Conservation (phyloP, 2,797 vertebrate species). For the Toxotes lorentzi region DNA sequence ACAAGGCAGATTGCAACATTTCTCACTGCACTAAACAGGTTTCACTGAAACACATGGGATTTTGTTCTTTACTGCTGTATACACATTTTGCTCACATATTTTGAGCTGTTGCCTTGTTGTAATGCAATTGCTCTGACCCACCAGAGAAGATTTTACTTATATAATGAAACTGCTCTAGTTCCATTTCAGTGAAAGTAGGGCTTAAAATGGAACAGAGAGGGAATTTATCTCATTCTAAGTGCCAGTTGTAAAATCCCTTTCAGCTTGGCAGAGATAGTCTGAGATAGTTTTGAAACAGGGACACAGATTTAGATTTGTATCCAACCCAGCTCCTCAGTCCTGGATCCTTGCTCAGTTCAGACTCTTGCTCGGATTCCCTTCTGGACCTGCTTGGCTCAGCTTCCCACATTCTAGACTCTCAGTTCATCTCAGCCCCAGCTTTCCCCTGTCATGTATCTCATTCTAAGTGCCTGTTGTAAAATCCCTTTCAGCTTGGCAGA, state of each 20-base stretch:
- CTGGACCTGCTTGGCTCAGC: no score
- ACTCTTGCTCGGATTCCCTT: no score
- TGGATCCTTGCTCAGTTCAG: no score
- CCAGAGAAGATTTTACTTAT: neutral
- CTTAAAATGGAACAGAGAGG: slow-evolving; percentile 13
- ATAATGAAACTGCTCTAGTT: neutral
- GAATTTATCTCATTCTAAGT: slow-evolving; percentile 39
- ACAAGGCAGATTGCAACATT: neutral
- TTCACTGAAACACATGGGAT: neutral
- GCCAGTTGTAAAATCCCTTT: slow-evolving; percentile 11
- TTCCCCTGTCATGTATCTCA: no score
- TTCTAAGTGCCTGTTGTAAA: slow-evolving; percentile 15
- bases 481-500: slow-evolving; percentile 9
- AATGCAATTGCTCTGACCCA: neutral
- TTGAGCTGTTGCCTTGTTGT: neutral
- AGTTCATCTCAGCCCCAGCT: no score
- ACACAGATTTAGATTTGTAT: neutral
- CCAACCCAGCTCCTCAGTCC: no score
- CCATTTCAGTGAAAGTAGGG: neutral
- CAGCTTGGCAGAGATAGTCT: neutral
- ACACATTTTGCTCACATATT: neutral
- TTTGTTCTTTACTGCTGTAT: neutral
- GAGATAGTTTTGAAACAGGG: no score
- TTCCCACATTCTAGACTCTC: no score
- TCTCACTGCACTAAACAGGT: neutral